Conservation (phyloP, 2,113 vertebrate species). For the Anolis carolinensis region DNA sequence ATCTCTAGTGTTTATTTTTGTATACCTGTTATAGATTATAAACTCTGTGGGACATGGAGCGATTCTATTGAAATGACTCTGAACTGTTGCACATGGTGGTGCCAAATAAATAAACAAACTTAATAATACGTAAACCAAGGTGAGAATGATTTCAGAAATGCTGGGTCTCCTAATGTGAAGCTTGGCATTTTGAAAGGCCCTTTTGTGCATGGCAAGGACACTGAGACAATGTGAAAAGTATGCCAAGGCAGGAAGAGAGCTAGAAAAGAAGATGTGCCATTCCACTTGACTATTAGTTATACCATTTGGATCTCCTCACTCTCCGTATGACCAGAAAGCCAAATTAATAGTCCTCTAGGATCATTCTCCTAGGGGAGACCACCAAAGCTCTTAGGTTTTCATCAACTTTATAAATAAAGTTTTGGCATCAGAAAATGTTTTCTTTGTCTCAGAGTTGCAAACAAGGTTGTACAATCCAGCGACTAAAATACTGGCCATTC, state of each 20-base stretch:
- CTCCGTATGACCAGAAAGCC: neutral
- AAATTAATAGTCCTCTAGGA: neutral
- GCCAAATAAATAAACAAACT: slow-evolving; percentile 15
- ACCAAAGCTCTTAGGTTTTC: neutral
- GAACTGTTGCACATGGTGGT: neutral
- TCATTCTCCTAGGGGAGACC: neutral
- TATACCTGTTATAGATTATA: slow-evolving; percentile 16
- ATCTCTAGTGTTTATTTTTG: neutral
- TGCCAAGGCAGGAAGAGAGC: slow-evolving; percentile 25
- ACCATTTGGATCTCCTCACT: neutral
- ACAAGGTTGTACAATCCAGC: neutral
- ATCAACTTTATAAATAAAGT: neutral
- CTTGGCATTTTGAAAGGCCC: neutral
- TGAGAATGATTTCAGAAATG: slow-evolving; percentile 15
- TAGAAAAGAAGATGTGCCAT: neutral
- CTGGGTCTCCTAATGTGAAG: neutral
- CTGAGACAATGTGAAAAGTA: neutral
- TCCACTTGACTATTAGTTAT: neutral
- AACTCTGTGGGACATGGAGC: neutral
- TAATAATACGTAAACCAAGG: neutral
- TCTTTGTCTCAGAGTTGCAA: neutral
- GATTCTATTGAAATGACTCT: slow-evolving; percentile 4
- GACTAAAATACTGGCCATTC: neutral
- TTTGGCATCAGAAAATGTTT: slow-evolving; percentile 17
- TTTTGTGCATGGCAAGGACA: neutral